phyloP scores from a whole-genome alignment of 2,113 vertebrate species.

The Hippotragus niger region DNA sequence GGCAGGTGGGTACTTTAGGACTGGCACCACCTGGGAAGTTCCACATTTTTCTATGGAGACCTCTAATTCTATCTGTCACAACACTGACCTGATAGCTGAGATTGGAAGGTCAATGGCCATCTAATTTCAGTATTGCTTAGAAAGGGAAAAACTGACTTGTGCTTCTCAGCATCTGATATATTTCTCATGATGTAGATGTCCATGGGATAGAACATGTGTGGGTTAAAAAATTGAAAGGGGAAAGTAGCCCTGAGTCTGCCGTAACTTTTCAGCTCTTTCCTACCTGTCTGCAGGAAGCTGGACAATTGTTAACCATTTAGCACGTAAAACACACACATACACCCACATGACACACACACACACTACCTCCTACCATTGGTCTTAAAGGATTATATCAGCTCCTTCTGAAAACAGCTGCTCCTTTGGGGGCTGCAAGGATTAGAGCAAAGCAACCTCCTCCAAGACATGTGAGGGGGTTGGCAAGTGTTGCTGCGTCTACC shows the following conservation, averaged over 20 bases:
- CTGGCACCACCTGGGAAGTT: neutral
- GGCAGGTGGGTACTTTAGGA: neutral
- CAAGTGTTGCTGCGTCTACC: conserved; percentile 36
- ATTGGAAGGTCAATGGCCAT: neutral
- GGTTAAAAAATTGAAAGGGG: neutral
- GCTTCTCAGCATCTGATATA: neutral
- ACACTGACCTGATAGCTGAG: neutral
- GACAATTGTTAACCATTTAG: conserved; percentile 37
- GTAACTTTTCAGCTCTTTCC: neutral
- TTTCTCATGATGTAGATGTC: neutral
- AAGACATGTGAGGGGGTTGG: conserved; percentile 52
- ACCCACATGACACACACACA: neutral
- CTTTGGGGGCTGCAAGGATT: conserved; percentile 25
- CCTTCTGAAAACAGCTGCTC: conserved; percentile 60
- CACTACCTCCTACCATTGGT: conserved; percentile 15
- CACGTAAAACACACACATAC: neutral
- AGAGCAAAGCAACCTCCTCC: conserved; percentile 34
- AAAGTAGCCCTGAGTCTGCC: neutral
- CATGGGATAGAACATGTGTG: neutral
- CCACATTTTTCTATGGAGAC: neutral
- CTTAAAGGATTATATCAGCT: conserved; percentile 54
- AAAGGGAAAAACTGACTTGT: neutral
- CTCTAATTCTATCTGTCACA: neutral
- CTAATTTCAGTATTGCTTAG: conserved; percentile 20
- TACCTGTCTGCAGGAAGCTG: conserved; percentile 18